Conservation (phyloP, 1,140 invertebrate genomes). For the Saccostrea echinata region DNA sequence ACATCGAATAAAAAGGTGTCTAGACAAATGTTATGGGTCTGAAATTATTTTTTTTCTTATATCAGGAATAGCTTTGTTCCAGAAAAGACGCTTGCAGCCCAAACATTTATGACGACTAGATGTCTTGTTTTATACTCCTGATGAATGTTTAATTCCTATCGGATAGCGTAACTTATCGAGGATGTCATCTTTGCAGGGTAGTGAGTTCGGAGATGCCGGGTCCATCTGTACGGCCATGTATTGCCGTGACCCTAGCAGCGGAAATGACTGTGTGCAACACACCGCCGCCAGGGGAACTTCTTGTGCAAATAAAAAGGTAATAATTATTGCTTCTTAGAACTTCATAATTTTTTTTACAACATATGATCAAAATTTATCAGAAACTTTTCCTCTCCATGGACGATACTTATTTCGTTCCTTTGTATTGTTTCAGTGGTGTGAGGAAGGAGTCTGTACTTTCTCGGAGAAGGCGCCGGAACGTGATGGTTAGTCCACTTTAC, state of each 20-base stretch:
- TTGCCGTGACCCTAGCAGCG: constrained; percentile 67
- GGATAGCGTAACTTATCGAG: too few species aligned
- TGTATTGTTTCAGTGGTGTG: constrained; percentile 60
- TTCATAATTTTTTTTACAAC: too few species aligned
- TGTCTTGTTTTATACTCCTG: too few species aligned
- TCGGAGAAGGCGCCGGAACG: constrained; percentile 51
- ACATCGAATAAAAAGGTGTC: too few species aligned
- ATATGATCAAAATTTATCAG: too few species aligned
- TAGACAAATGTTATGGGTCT: too few species aligned
- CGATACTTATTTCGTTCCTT: not conserved
- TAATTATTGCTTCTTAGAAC: not conserved
- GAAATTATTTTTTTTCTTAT: too few species aligned
- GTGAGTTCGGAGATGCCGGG: constrained; percentile 63
- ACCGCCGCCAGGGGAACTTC: constrained; percentile 71
- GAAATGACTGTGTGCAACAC: constrained; percentile 66
- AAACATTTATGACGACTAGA: too few species aligned
- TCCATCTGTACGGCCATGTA: constrained; percentile 72
- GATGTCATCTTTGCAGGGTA: constrained; percentile 58
- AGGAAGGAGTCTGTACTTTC: constrained; percentile 54
- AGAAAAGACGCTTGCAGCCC: too few species aligned
- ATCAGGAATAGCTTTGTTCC: too few species aligned
- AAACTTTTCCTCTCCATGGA: too few species aligned
- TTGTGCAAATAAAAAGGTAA: constrained; percentile 71
- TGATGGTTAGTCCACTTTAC: constrained; percentile 45
- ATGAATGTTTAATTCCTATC: too few species aligned